Evolutionary conservation across 2,797 vertebrate genomes (phyloP).

Genomic region (Echiichthys vipera): DNA sequence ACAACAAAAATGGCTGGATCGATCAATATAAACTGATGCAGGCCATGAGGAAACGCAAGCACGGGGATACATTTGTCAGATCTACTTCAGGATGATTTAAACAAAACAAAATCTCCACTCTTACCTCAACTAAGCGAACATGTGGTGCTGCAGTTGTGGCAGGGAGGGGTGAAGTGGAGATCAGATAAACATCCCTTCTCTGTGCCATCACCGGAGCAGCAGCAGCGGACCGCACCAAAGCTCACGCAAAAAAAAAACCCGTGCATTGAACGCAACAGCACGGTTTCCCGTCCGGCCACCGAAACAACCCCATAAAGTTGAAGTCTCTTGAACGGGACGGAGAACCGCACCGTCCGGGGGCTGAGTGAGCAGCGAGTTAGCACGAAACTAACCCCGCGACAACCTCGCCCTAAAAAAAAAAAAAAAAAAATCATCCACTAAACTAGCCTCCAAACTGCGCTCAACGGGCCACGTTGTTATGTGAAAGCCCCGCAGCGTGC

Average conservation of each 20-base stretch:
- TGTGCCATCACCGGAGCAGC: slow-evolving; percentile 47
- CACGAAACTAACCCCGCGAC: slow-evolving; percentile 52
- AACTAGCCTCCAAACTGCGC: slow-evolving; percentile 61
- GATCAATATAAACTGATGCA: neutral
- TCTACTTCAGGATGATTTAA: neutral
- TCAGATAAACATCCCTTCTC: slow-evolving; percentile 74
- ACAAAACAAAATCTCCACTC: slow-evolving; percentile 19
- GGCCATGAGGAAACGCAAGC: neutral
- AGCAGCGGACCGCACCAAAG: slow-evolving; percentile 24
- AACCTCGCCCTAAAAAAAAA: slow-evolving; percentile 68
- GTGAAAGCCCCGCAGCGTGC: slow-evolving; percentile 63
- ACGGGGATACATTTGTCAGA: neutral
- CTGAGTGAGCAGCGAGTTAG: slow-evolving; percentile 55
- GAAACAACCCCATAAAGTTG: slow-evolving; percentile 16
- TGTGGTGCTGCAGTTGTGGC: slow-evolving; percentile 58
- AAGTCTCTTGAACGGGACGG: neutral
- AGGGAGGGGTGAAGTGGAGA: slow-evolving; percentile 57
- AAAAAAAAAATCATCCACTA: slow-evolving; percentile 2
- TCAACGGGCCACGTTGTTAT: slow-evolving; percentile 71
- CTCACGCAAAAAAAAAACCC: slow-evolving; percentile 18
- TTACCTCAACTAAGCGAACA: slow-evolving; percentile 66
- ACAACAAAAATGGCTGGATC: neutral
- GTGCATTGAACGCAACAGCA: neutral
- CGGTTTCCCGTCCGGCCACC: neutral
- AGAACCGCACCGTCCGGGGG: slow-evolving; percentile 22